A percentile compares a stretch with the other conserved stretches of the same genome.
These are phyloP conservation scores for Notothenia rossii DNA, from an alignment of 2,113 vertebrate species.

Conservation along the genomic window DNA sequence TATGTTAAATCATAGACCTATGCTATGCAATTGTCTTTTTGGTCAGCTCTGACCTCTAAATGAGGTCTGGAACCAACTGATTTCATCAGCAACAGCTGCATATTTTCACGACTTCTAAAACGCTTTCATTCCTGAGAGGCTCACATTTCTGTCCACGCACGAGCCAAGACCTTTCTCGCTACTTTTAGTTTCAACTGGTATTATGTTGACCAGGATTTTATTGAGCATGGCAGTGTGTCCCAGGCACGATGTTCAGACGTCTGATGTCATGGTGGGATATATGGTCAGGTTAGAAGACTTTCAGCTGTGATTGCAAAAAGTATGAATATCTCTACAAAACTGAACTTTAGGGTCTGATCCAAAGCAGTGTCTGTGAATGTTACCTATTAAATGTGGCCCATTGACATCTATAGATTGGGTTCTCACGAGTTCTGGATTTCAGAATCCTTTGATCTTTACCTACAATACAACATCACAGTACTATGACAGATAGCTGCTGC, in stretches of 20 bases:
- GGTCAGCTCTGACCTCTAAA: slow-evolving; percentile 74
- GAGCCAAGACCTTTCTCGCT: slow-evolving; percentile 63
- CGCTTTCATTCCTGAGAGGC: slow-evolving; percentile 67
- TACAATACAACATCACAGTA: slow-evolving; percentile 9
- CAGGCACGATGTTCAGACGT: slow-evolving; percentile 51
- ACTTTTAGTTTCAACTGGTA: slow-evolving; percentile 68
- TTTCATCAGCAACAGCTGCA: slow-evolving; percentile 79
- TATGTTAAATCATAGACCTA: slow-evolving; percentile 76
- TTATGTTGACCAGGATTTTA: slow-evolving; percentile 72
- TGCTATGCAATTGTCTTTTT: slow-evolving; percentile 71
- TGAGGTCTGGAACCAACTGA: slow-evolving; percentile 78
- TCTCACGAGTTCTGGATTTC: slow-evolving; percentile 34
- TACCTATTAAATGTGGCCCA: slow-evolving; percentile 41
- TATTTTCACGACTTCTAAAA: slow-evolving; percentile 73
- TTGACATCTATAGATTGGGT: slow-evolving; percentile 31
- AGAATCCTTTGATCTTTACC: slow-evolving; percentile 18
- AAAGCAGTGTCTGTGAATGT: slow-evolving; percentile 29
- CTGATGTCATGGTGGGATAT: slow-evolving; percentile 61
- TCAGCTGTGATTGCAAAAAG: slow-evolving; percentile 54
- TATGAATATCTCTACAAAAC: slow-evolving; percentile 16
- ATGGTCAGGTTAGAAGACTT: slow-evolving; percentile 42
- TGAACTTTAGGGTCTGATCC: slow-evolving; percentile 37
- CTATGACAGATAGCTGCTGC: neutral
- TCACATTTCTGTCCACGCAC: slow-evolving; percentile 73
- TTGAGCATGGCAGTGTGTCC: slow-evolving; percentile 71